Conservation (phyloP, 2,797 vertebrate species). For the Sebastes taczanowskii region DNA sequence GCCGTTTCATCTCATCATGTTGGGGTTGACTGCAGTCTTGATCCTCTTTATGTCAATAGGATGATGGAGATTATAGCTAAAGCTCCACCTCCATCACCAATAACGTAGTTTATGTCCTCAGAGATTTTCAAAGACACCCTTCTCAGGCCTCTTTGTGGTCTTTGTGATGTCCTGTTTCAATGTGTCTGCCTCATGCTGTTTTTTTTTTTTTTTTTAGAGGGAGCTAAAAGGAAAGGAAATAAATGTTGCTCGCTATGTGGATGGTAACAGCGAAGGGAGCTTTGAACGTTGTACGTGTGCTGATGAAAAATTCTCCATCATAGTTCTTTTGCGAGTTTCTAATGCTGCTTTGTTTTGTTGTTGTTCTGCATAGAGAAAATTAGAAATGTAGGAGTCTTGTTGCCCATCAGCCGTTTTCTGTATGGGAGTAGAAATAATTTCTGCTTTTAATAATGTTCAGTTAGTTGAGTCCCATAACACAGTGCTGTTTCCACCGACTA, state of each 20-base stretch:
- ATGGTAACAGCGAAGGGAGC: background rate
- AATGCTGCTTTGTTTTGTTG: constrained; percentile 13
- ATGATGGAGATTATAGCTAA: constrained; percentile 76
- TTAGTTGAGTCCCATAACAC: background rate
- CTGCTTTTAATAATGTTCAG: constrained; percentile 10
- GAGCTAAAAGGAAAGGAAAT: constrained; percentile 14
- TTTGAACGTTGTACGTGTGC: constrained; percentile 5
- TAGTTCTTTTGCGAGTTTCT: background rate
- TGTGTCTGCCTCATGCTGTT: background rate
- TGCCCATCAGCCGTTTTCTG: constrained; percentile 27
- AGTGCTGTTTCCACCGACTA: background rate
- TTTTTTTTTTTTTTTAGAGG: background rate
- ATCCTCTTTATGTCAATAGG: constrained; percentile 79
- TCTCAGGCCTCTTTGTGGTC: constrained; percentile 26
- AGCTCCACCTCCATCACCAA: constrained; percentile 69
- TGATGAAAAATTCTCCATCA: background rate
- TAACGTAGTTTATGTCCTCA: constrained; percentile 71
- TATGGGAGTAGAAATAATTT: constrained; percentile 6
- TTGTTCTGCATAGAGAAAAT: constrained; percentile 18
- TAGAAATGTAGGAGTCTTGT: constrained; percentile 6
- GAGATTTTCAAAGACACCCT: constrained; percentile 61
- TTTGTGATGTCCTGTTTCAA: constrained; percentile 1
- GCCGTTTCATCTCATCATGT: constrained; percentile 69
- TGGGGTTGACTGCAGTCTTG: constrained; percentile 66
- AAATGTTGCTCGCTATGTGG: background rate